A percentile compares a stretch with the other conserved stretches of the same genome.
Evolutionary conservation across 92 coral and sea anemone species (phyloP).

Genomic region (Epizoanthus ramosus): DNA sequence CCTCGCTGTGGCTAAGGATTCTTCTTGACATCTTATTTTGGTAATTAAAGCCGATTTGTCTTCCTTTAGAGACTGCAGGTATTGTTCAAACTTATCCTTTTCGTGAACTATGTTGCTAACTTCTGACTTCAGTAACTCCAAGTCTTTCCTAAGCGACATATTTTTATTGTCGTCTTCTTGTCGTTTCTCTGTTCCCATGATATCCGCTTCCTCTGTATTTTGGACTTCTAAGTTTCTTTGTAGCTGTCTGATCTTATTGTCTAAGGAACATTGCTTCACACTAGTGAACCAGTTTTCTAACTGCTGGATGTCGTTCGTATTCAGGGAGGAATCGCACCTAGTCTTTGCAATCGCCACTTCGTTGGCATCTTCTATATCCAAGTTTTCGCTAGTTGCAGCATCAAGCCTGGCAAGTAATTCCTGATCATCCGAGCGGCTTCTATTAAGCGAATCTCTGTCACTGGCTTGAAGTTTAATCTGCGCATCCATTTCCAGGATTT

Average conservation of each 20-base stretch:
- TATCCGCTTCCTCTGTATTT: slow-evolving; percentile 18
- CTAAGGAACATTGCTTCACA: slow-evolving; percentile 7
- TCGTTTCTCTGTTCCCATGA: background rate
- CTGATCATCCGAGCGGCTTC: slow-evolving; percentile 5
- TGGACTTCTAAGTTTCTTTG: background rate
- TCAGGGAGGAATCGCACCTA: background rate
- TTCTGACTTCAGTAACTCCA: background rate
- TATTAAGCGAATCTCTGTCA: background rate
- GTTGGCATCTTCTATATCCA: background rate
- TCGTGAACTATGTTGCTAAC: background rate
- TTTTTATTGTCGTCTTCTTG: background rate
- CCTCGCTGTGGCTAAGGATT: no score
- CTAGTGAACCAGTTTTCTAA: slow-evolving; percentile 12
- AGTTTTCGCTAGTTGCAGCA: background rate
- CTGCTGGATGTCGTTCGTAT: background rate
- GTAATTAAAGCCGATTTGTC: no score
- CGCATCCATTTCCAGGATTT: background rate
- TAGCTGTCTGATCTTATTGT: background rate
- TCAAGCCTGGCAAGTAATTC: slow-evolving; percentile 14
- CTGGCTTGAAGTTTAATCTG: background rate
- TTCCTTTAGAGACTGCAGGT: no score
- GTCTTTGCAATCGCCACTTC: background rate
- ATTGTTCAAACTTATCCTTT: no score
- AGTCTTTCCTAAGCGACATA: background rate
- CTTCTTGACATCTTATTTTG: no score